Base-by-base conservation (phyloP, 2,113 vertebrate species). In the Amphiprion ocellaris region DNA sequence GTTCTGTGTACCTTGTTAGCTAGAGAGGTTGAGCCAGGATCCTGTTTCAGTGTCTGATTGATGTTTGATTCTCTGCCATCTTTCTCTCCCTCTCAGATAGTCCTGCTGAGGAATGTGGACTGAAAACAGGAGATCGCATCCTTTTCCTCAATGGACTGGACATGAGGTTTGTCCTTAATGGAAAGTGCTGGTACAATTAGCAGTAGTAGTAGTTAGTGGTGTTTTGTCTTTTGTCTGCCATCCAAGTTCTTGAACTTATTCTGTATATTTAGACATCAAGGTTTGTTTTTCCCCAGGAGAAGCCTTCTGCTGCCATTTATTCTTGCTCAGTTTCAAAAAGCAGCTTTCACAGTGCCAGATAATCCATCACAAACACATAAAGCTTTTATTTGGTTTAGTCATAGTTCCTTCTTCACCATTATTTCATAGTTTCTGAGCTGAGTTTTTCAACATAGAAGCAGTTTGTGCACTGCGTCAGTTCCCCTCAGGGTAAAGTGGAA, bases 141-240 rank as follows among this genome's bases (percentile, higher is more conserved):
- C 94, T 99, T 23, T 99, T 99, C 91, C 97, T 99, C 81, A 99
- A 99, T 0, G 98, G 98, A 28, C 93, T 99, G 89, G 98, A 99
- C 90, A 99, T 99, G 98, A 99, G 98, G 98, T 99, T 79, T 88
- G 95, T 74, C 46, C 78, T 73, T 24, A 46, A 58, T 65, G 17
- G 41, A 53, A 19, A 63, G n/a, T n/a, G 47, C 44, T 39, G 16
- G 39, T 62, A 41, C 21, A 46, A 50, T 12, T n/a, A 63, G 21
- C 21, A 59, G 21, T 24, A 77, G 46, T 19, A 58, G 74, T 21
- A 39, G 66, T 63, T 58, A 61, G 44, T 55, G 65, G 62, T 64
- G 69, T 71, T 79, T 74, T 63, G 17, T 4, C 37, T 46, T 50
- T 71, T 21, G 46, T 46, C 61, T 62, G 0, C 53, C 30, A 37